Percentiles rank a stretch among this genome's conserved stretches.
phyloP scores from a whole-genome alignment of 2,888 invertebrate genomes.

The Campoletis raptor region DNA sequence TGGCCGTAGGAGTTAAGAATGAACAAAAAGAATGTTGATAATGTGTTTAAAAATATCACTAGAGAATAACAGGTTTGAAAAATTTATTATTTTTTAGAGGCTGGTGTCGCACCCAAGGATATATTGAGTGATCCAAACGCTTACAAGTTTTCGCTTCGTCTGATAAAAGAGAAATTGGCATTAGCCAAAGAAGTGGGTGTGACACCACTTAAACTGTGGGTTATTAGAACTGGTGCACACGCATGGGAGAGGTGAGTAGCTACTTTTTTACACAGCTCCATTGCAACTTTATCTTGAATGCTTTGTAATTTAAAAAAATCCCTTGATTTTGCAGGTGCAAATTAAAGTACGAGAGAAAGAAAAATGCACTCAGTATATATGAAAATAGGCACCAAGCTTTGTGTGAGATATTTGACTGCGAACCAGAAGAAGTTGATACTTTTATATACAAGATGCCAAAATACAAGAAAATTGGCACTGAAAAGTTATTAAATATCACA shows the following conservation, averaged over 20 bases:
- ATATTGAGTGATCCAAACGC: conserved; percentile 35
- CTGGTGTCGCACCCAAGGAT: conserved; percentile 34
- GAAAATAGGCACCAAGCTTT: background rate
- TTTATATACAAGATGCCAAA: background rate
- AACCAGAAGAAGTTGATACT: background rate
- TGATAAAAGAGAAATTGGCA: conserved; percentile 32
- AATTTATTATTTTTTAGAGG: conserved; percentile 24
- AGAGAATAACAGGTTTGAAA: background rate
- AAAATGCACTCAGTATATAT: background rate
- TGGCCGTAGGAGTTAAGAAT: background rate
- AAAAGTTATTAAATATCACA: conserved; percentile 25
- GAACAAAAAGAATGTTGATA: background rate
- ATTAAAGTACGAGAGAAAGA: conserved; percentile 44
- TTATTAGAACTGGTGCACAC: conserved; percentile 37
- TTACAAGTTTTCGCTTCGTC: conserved; percentile 6
- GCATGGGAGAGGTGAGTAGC: conserved; percentile 48
- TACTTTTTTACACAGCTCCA: background rate
- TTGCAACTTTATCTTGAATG: too few relatives aligned
- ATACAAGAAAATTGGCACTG: background rate
- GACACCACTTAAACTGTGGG: conserved; percentile 59
- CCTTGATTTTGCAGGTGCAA: conserved; percentile 16
- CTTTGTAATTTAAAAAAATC: background rate
- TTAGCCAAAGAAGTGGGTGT: conserved; percentile 21
- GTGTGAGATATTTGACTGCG: conserved; percentile 48
- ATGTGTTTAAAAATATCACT: background rate